Base-by-base conservation (phyloP, 2,888 invertebrate species). In the Seira ritae region DNA sequence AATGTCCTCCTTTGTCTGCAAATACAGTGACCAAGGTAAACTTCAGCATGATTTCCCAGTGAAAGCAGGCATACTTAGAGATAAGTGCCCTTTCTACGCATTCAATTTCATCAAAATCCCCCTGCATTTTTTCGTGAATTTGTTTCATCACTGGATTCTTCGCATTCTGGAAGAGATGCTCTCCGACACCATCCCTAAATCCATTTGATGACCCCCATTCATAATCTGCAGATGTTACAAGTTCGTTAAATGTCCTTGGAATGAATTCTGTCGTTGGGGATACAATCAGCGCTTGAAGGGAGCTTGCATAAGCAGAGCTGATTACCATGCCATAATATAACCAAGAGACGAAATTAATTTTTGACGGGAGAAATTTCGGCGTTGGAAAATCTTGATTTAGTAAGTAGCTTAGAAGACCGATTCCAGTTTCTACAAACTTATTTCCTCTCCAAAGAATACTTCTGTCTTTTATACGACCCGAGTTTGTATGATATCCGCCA, bases 131-230 rank as follows among this genome's bases (percentile, higher is more conserved):
- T 4, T 62, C 17, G 20, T 70, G 72, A 20, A 82, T 71, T 3
- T 15, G 23, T 68, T 55, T 20, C 76, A 77, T 67, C 0, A 68
- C n/a, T 1, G 71, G 82, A 42, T 72, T 82, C 12, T 77, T 12
- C 2, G 82, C 74, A n/a, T 74, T 22, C 24, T 69, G 74, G 37
- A 82, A 82, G 1, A 82, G 55, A 10, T 82, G 82, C 6, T 82
- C 76, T 0, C 74, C 80, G 15, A 82, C 22, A 0, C 76, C 82
- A n/a, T 37, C 15, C 50, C 76, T 24, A 17, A 82, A 82, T 1
- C 37, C 82, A 2, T 4, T 77, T 15, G 82, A 19, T 1, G 82
- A 76, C 22, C 82, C 82, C 76, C 71, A 76, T 6, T 80, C 37
- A 23, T 80, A 80, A 15, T 55, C 71, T 67, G 50, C 1, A 4